Conservation (phyloP, 35 echinoderm and acorn worm genomes). For the Heliocidaris tuberculata region DNA sequence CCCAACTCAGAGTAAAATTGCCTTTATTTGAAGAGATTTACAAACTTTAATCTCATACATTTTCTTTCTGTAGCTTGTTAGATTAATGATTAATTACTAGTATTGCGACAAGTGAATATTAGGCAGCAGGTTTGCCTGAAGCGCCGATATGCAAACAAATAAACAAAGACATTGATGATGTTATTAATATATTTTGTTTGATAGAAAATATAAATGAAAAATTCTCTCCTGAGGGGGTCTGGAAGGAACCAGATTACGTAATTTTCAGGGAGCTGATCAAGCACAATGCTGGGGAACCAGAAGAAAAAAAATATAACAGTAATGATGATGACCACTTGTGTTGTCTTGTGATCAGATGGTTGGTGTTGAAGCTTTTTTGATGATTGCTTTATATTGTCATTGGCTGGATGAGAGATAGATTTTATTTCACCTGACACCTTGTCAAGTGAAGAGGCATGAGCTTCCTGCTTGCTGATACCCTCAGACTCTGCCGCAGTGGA, state of each 20-base stretch:
- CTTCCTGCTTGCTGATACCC: neutral
- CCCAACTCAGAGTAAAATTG: too few relatives aligned
- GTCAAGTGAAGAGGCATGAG: neutral
- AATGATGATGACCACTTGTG: neutral
- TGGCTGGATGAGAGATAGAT: neutral
- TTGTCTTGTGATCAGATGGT: neutral
- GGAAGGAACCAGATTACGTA: neutral
- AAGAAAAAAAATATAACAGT: neutral
- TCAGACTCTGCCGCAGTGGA: neutral
- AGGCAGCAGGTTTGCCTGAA: neutral
- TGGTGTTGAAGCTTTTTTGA: neutral
- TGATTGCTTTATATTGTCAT: neutral
- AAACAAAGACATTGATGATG: neutral
- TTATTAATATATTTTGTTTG: neutral
- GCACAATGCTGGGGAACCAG: neutral
- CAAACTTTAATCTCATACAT: too few relatives aligned
- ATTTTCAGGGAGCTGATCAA: neutral
- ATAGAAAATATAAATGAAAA: neutral
- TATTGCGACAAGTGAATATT: neutral
- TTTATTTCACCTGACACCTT: neutral
- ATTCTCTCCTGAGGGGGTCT: neutral
- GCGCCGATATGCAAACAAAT: neutral
- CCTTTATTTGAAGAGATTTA: too few relatives aligned
- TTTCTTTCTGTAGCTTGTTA: too few relatives aligned
- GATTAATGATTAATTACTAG: neutral